phyloP scores from a whole-genome alignment of 1,140 invertebrate genomes.

The Drosophila lacertosa region DNA sequence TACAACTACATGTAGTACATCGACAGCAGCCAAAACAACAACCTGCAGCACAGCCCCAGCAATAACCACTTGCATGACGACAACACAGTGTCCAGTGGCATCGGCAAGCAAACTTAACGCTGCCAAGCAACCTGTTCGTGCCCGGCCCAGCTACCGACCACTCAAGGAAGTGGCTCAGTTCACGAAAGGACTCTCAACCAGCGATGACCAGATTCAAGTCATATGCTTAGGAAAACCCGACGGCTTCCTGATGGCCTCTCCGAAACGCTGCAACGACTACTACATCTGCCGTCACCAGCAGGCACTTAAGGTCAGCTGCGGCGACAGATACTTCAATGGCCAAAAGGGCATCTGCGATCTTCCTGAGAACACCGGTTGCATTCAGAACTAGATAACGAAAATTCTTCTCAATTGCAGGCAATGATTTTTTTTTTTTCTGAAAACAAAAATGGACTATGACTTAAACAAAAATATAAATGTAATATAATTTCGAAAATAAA shows the following conservation, averaged over 20 bases:
- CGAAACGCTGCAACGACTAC: conserved; percentile 68
- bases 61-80: conserved; percentile 1
- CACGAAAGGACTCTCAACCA: not conserved
- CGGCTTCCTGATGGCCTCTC: conserved; percentile 65
- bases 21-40: conserved; percentile 6
- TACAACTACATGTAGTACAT: not conserved
- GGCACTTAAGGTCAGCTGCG: conserved; percentile 62
- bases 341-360: conserved; percentile 72
- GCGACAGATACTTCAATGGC: conserved; percentile 64
- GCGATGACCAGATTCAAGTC: conserved; percentile 27
- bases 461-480: not conserved
- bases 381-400: conserved; percentile 1
- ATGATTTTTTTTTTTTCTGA: too few relatives aligned
- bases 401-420: not conserved
- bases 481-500: conserved; percentile 31
- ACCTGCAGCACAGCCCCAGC: conserved; percentile 13
- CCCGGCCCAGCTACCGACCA: conserved; percentile 26
- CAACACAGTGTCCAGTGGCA: conserved; percentile 3
- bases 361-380: conserved; percentile 59
- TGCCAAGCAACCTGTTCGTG: conserved; percentile 4
- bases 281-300: conserved; percentile 62
- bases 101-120: not conserved
- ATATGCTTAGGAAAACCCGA: conserved; percentile 55
- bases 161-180: conserved; percentile 39
- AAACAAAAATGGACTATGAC: conserved; percentile 3